Percentiles rank a stretch among this genome's conserved stretches.
Conservation (phyloP, 2,888 invertebrate species). For the Eretmocerus hayati region DNA sequence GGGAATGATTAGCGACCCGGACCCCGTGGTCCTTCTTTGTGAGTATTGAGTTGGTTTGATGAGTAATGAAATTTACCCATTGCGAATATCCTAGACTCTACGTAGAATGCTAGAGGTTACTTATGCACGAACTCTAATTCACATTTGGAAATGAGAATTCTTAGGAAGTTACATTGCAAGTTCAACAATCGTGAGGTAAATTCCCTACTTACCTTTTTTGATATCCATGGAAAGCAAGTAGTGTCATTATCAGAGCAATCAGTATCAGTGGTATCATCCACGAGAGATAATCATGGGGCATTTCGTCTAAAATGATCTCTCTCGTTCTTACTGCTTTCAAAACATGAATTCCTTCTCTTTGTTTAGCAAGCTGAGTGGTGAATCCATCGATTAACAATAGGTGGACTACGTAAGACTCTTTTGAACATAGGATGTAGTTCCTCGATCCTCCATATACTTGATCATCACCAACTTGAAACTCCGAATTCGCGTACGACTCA, state of each 20-base stretch:
- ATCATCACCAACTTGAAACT: constrained; percentile 28
- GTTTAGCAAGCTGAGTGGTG: background rate
- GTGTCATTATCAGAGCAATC: background rate
- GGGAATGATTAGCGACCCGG: too few relatives aligned
- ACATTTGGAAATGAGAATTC: too few relatives aligned
- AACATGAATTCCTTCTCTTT: background rate
- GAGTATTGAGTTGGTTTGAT: too few relatives aligned
- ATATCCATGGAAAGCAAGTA: background rate
- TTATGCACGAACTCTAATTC: too few relatives aligned
- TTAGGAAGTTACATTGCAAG: background rate
- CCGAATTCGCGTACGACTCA: constrained; percentile 9
- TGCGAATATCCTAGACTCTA: too few relatives aligned
- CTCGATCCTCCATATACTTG: constrained; percentile 9
- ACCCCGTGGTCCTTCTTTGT: too few relatives aligned
- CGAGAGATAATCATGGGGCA: constrained; percentile 3
- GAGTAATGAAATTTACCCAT: background rate
- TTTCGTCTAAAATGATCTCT: constrained; percentile 19
- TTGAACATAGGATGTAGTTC: constrained; percentile 25
- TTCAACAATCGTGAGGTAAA: too few relatives aligned
- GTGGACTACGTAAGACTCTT: constrained; percentile 23
- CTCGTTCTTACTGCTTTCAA: constrained; percentile 18
- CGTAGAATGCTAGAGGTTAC: too few relatives aligned
- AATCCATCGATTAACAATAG: constrained; percentile 16
- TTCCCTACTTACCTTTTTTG: constrained; percentile 15
- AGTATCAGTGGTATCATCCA: constrained; percentile 13